Evolutionary conservation across 2,113 vertebrate genomes (phyloP).

Genomic region (Burhinus bistriatus): DNA sequence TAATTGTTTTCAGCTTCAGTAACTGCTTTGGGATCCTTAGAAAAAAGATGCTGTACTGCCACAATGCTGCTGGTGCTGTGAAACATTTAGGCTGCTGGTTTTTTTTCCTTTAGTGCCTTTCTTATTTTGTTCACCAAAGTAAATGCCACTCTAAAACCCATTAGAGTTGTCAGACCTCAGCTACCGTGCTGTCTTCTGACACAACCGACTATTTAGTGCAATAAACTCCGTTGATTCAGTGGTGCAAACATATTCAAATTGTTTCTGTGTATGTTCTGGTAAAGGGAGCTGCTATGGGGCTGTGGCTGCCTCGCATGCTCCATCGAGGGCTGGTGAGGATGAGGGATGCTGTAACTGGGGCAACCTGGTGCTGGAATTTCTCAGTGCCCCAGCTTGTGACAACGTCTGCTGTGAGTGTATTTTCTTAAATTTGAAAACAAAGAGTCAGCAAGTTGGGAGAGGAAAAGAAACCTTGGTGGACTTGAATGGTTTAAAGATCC

Average conservation of each 20-base stretch:
- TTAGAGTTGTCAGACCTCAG: neutral
- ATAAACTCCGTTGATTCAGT: neutral
- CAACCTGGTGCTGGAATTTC: neutral
- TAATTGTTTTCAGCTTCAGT: neutral
- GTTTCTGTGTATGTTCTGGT: accelerated
- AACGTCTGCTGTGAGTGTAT: neutral
- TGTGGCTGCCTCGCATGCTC: neutral
- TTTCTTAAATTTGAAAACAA: neutral
- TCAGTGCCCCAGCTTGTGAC: neutral
- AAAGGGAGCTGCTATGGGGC: neutral
- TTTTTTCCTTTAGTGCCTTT: neutral
- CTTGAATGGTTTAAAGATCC: neutral
- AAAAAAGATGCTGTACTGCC: neutral
- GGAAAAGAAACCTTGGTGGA: neutral
- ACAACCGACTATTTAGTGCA: neutral
- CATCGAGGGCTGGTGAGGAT: neutral
- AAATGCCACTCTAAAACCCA: neutral
- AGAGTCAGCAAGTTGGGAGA: neutral
- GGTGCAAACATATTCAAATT: neutral
- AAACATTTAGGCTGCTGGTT: neutral
- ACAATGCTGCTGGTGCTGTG: neutral
- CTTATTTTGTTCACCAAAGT: neutral
- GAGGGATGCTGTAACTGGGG: neutral
- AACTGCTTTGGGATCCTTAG: neutral
- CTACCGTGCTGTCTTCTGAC: neutral